Evolutionary conservation across 1,140 invertebrate genomes (phyloP).

Genomic region (Bilobella aurantiaca): DNA sequence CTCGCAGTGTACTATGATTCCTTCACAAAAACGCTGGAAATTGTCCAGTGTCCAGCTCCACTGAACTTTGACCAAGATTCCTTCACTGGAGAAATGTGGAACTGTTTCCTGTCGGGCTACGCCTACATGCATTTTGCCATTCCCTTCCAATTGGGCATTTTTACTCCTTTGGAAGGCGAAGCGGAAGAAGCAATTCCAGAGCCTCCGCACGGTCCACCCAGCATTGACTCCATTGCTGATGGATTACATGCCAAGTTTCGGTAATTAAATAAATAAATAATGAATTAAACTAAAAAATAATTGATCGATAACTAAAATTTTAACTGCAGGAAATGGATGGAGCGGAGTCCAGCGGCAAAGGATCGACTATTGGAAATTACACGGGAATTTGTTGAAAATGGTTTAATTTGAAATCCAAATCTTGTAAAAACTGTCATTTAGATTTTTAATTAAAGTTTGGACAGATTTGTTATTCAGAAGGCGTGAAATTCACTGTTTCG

Average conservation of each 20-base stretch:
- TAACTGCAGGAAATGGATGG: conserved; percentile 4
- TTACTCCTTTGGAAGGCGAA: background rate
- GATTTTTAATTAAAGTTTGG: background rate
- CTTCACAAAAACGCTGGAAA: conserved; percentile 3
- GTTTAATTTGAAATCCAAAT: background rate
- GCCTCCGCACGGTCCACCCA: background rate
- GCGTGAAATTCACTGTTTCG: background rate
- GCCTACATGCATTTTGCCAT: conserved; percentile 24
- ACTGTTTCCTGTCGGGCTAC: conserved; percentile 5
- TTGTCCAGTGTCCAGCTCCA: conserved; percentile 8
- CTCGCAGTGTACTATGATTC: conserved; percentile 17
- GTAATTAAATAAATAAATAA: too few relatives aligned
- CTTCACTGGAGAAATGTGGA: conserved; percentile 13
- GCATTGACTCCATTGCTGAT: background rate
- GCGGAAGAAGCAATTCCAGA: background rate
- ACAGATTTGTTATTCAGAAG: too few relatives aligned
- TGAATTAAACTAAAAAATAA: too few relatives aligned
- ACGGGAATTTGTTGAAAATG: background rate
- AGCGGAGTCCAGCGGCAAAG: background rate
- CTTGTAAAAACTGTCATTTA: background rate
- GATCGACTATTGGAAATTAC: background rate
- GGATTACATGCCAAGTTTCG: background rate
- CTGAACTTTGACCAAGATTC: conserved; percentile 9
- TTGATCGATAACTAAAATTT: too few relatives aligned
- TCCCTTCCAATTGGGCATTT: conserved; percentile 18